phyloP scores from a whole-genome alignment of 1,140 invertebrate genomes.

The Micrasema minimum region DNA sequence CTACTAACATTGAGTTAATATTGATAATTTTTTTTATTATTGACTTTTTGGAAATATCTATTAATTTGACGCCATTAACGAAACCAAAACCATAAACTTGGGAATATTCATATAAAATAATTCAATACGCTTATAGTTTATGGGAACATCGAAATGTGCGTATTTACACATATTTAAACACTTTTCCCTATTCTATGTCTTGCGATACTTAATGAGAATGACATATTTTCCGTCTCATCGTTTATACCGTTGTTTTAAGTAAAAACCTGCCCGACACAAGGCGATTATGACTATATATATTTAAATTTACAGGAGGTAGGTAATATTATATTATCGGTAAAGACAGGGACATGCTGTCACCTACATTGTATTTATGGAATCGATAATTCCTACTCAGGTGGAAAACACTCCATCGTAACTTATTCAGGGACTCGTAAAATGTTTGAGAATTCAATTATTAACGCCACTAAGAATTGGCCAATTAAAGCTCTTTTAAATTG shows the following conservation, averaged over 20 bases:
- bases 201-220: too few species aligned
- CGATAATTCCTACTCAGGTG: neutral
- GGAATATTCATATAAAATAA: neutral
- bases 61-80: neutral
- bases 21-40: too few species aligned
- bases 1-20: too few species aligned
- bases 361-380: neutral
- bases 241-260: too few species aligned
- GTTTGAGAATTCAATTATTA: too few species aligned
- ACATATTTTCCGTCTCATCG: too few species aligned
- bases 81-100: constrained; percentile 2
- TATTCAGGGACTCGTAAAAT: neutral
- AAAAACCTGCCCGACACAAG: neutral
- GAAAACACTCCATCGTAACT: neutral
- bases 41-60: neutral
- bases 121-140: neutral
- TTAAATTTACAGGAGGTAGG: neutral
- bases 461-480: too few species aligned
- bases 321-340: constrained; percentile 8
- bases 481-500: too few species aligned
- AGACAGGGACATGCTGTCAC: neutral
- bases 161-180: too few species aligned
- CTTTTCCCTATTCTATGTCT: too few species aligned
- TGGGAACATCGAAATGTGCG: too few species aligned
- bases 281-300: constrained; percentile 1